Percentiles rank a stretch among this genome's conserved stretches.
These are phyloP conservation scores for Porites rus DNA, from an alignment of 92 coral and sea anemone species.

Conservation along the genomic window DNA sequence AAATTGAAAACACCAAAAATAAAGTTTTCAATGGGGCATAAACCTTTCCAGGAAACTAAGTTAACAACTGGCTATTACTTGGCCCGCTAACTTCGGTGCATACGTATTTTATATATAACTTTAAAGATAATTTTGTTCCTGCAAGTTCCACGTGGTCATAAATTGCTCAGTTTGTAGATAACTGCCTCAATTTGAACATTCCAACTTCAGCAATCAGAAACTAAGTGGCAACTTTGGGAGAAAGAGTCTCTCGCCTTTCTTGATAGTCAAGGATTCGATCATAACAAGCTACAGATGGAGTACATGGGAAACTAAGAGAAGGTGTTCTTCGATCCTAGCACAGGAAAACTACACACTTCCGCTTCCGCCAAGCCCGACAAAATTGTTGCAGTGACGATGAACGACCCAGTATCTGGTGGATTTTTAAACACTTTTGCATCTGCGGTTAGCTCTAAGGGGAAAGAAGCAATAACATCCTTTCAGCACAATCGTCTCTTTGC, in stretches of 20 bases:
- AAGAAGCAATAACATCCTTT: not conserved
- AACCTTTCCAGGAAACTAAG: not conserved
- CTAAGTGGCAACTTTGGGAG: not conserved
- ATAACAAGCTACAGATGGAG: not conserved
- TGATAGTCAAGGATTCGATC: not conserved
- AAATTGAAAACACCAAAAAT: not conserved
- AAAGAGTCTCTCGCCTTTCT: too few species aligned
- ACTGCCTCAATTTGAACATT: too few species aligned
- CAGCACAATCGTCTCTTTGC: too few species aligned
- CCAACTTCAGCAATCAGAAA: too few species aligned
- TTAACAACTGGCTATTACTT: not conserved
- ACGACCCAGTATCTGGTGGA: constrained; percentile 17
- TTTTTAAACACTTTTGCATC: not conserved
- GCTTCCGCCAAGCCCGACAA: not conserved
- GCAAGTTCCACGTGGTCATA: not conserved
- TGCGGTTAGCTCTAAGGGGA: not conserved
- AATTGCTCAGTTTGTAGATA: not conserved
- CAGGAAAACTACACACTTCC: constrained; percentile 11
- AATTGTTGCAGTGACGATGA: constrained; percentile 14
- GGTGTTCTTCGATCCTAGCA: constrained; percentile 2
- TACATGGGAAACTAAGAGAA: not conserved
- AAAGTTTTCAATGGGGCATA: not conserved
- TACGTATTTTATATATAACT: too few species aligned
- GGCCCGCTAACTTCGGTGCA: not conserved
- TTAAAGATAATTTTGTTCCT: not conserved